Evolutionary conservation across 2,797 vertebrate species (phyloP).

Genomic region (Hippocampus kuda): DNA sequence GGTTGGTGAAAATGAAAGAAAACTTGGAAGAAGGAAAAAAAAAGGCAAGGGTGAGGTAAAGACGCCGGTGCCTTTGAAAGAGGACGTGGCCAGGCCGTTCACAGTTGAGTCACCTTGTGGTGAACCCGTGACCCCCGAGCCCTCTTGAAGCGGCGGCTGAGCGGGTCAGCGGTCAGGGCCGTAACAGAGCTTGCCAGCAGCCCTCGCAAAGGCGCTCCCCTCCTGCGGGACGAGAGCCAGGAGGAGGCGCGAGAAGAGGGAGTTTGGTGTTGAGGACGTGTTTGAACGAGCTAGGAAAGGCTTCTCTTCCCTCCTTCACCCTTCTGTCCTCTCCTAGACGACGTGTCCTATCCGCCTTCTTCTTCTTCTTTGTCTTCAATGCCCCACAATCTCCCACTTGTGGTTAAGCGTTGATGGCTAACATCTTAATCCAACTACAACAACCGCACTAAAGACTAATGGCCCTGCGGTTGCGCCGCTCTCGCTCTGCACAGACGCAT

Average conservation of each 20-base stretch:
- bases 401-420: conserved; percentile 35
- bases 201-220: conserved; percentile 59
- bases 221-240: conserved; percentile 39
- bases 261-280: conserved; percentile 47
- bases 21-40: conserved; percentile 15
- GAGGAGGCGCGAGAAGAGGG: conserved; percentile 34
- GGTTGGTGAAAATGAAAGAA: conserved; percentile 13
- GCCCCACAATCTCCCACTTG: not conserved
- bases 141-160: conserved; percentile 62
- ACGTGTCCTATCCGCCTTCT: conserved; percentile 22
- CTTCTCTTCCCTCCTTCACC: conserved; percentile 40
- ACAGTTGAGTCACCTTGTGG: conserved; percentile 68
- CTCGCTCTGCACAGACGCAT: conserved; percentile 20
- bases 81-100: conserved; percentile 53
- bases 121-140: conserved; percentile 67
- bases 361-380: not conserved
- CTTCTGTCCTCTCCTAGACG: conserved; percentile 29
- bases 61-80: conserved; percentile 60
- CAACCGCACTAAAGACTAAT: conserved; percentile 48
- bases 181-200: conserved; percentile 50
- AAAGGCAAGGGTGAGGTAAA: conserved; percentile 49
- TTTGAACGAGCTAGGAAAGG: conserved; percentile 9
- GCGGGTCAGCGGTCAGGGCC: conserved; percentile 65
- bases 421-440: conserved; percentile 69
- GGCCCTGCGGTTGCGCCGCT: conserved; percentile 28